Percentiles rank a stretch among this genome's conserved stretches.
These are phyloP conservation scores for Oriolus oriolus DNA, from an alignment of 2,113 vertebrate genomes.

Conservation along the genomic window DNA sequence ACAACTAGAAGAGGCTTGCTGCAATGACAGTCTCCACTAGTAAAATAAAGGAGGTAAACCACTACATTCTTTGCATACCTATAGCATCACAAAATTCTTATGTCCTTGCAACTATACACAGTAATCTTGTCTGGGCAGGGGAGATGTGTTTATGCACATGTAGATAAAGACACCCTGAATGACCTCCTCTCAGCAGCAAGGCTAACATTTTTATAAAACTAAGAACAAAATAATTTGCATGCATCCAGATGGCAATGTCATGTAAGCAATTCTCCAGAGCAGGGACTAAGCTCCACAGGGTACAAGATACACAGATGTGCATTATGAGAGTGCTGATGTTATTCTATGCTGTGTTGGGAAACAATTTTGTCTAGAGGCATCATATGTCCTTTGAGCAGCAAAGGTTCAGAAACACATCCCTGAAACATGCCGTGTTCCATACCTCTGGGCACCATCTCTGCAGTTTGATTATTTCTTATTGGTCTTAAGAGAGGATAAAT, in stretches of 20 bases:
- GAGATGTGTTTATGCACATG: not conserved
- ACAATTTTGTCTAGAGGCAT: conserved; percentile 10
- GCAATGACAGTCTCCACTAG: not conserved
- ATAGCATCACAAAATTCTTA: not conserved
- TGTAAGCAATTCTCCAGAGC: conserved; percentile 52
- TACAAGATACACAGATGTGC: conserved; percentile 30
- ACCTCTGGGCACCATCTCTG: not conserved
- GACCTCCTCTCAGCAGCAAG: not conserved
- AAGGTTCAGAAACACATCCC: not conserved
- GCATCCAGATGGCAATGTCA: conserved; percentile 48
- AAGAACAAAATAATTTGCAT: conserved; percentile 45
- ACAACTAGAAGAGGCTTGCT: not conserved
- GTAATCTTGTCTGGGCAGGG: not conserved
- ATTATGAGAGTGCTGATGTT: conserved; percentile 2
- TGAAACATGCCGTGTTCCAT: not conserved
- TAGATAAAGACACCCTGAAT: not conserved
- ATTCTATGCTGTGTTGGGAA: not conserved
- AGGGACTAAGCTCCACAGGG: conserved; percentile 13
- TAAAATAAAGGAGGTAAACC: not conserved
- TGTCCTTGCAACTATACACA: not conserved
- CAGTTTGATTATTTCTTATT: not conserved
- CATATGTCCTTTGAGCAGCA: not conserved
- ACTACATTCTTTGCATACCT: not conserved
- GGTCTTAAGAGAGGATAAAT: not conserved
- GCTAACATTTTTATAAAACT: conserved; percentile 1